Conservation (phyloP, 1,140 invertebrate genomes). For the Drosophila lowei region DNA sequence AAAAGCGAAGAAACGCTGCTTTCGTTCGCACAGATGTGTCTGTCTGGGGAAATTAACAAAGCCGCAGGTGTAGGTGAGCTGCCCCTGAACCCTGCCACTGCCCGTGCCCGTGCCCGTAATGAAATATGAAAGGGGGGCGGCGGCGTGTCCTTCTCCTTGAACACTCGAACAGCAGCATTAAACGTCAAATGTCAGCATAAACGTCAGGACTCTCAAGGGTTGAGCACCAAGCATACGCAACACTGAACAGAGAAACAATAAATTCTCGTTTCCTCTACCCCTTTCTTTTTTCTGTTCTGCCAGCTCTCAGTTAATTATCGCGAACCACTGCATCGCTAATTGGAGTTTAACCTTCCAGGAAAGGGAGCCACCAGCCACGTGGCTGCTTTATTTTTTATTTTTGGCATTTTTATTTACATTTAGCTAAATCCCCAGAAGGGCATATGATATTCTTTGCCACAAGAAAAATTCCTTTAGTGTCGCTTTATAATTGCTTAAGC, state of each 20-base stretch:
- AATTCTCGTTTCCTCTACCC: conserved; percentile 11
- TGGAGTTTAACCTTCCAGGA: conserved; percentile 49
- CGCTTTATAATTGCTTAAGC: conserved; percentile 41
- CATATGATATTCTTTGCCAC: conserved; percentile 14
- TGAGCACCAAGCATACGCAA: conserved; percentile 70
- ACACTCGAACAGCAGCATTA: background rate
- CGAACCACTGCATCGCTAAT: conserved; percentile 67
- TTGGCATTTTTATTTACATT: conserved; percentile 41
- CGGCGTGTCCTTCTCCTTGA: background rate
- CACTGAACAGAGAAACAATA: conserved; percentile 56
- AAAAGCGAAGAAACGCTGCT: conserved; percentile 16
- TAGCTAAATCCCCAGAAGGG: conserved; percentile 19
- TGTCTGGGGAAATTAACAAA: conserved; percentile 76
- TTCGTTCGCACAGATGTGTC: conserved; percentile 61
- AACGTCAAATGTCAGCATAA: conserved; percentile 32
- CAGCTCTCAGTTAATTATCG: conserved; percentile 65
- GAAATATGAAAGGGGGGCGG: conserved; percentile 64
- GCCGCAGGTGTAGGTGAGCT: conserved; percentile 57
- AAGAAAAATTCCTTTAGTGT: conserved; percentile 35
- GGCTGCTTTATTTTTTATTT: conserved; percentile 29
- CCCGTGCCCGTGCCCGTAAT: conserved; percentile 22
- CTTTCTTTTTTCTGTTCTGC: conserved; percentile 1
- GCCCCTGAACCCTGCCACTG: background rate
- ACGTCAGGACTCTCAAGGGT: conserved; percentile 21
- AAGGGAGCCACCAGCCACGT: background rate